Percentiles rank a stretch among this genome's conserved stretches.
Conservation (phyloP, 2,797 vertebrate genomes). For the Heterohyrax brucei region DNA sequence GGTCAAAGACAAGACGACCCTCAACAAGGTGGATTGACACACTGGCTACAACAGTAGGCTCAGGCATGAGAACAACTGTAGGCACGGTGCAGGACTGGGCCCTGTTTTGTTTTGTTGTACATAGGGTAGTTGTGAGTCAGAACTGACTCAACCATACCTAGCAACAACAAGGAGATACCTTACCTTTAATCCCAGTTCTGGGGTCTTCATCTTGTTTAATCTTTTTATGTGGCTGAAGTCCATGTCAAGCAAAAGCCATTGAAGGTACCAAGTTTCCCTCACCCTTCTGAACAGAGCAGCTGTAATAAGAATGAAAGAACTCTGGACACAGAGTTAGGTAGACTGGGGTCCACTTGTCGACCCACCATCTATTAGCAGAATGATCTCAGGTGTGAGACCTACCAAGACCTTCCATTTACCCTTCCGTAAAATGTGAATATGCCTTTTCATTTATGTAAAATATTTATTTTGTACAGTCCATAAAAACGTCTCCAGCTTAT, state of each 20-base stretch:
- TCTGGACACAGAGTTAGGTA: neutral
- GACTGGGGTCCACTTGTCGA: neutral
- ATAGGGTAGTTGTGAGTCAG: too few species aligned
- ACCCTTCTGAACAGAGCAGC: neutral
- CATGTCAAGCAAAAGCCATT: conserved; percentile 32
- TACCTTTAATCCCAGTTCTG: neutral
- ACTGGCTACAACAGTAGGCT: too few species aligned
- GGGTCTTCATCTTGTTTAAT: conserved; percentile 40
- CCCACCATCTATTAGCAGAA: conserved; percentile 25
- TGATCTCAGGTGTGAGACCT: neutral
- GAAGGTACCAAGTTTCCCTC: neutral
- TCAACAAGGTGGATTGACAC: too few species aligned
- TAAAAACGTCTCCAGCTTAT: conserved; percentile 72
- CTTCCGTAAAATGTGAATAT: conserved; percentile 61
- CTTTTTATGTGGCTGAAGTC: neutral
- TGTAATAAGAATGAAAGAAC: neutral
- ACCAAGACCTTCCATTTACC: conserved; percentile 55
- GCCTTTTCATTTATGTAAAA: conserved; percentile 62
- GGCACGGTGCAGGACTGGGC: too few species aligned
- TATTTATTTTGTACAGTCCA: conserved; percentile 75
- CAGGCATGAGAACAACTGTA: too few species aligned
- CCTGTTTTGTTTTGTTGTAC: too few species aligned
- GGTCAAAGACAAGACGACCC: too few species aligned
- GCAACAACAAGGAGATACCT: neutral
- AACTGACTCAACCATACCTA: too few species aligned